Evolutionary conservation across 2,113 vertebrate genomes (phyloP).

Genomic region (Recurvirostra avosetta): DNA sequence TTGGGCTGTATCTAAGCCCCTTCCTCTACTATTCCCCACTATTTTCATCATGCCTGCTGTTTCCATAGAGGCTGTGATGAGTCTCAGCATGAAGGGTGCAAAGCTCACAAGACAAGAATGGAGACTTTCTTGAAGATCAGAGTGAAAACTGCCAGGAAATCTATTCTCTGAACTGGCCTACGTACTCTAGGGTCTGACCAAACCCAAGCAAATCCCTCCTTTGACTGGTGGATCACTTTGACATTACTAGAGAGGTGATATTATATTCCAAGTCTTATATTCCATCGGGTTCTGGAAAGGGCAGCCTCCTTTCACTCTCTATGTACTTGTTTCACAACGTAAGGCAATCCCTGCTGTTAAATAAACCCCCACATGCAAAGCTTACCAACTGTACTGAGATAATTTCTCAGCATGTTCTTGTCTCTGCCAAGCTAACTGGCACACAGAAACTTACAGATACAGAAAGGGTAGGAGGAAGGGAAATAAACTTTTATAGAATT

Average conservation of each 20-base stretch:
- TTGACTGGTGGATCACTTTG: background rate
- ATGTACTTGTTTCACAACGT: background rate
- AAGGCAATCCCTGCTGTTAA: background rate
- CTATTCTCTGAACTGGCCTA: background rate
- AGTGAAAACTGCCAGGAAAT: background rate
- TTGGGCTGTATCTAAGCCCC: background rate
- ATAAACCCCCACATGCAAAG: background rate
- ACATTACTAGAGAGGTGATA: background rate
- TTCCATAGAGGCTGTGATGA: background rate
- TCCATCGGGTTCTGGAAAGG: background rate
- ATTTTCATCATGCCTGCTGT: background rate
- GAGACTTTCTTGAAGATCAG: background rate
- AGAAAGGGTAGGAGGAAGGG: background rate
- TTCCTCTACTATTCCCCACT: background rate
- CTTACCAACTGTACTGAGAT: background rate
- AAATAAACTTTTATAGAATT: background rate
- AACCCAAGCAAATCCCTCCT: background rate
- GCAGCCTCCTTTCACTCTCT: background rate
- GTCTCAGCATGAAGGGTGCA: background rate
- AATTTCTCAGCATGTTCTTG: background rate
- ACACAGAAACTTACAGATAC: background rate
- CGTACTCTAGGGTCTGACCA: rapidly evolving
- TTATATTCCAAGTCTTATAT: background rate
- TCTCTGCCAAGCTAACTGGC: background rate
- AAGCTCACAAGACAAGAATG: background rate